These are phyloP conservation scores for Pygmarrhopalites habei DNA, from an alignment of 1,140 invertebrate species.

Conservation along the genomic window DNA sequence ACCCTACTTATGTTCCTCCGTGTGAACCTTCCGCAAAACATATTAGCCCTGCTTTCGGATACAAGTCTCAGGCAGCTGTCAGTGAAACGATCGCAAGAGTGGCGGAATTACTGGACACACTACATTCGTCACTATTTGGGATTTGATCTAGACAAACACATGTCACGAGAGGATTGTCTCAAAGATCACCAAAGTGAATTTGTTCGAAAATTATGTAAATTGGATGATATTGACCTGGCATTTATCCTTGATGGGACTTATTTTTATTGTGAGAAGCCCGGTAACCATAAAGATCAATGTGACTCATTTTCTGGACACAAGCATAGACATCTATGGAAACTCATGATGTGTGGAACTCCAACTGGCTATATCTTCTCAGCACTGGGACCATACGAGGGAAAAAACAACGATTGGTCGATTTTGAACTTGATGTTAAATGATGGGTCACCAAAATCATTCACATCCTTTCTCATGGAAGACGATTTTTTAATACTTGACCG, in stretches of 20 bases:
- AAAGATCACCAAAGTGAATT: too few relatives aligned
- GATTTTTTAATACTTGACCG: slow-evolving; percentile 11
- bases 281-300: neutral
- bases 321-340: slow-evolving; percentile 13
- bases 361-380: slow-evolving; percentile 17
- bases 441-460: neutral
- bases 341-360: slow-evolving; percentile 19
- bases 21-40: slow-evolving; percentile 17
- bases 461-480: neutral
- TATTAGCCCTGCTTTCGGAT: slow-evolving; percentile 5
- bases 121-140: too few relatives aligned
- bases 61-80: neutral
- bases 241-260: too few relatives aligned
- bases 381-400: slow-evolving; percentile 1
- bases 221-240: too few relatives aligned
- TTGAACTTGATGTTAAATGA: slow-evolving; percentile 7
- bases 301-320: slow-evolving; percentile 19
- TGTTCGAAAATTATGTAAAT: too few relatives aligned
- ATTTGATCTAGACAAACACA: too few relatives aligned
- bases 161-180: too few relatives aligned
- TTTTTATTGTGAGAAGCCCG: too few relatives aligned
- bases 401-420: too few relatives aligned
- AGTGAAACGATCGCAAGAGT: too few relatives aligned
- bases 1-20: slow-evolving; percentile 24
- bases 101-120: too few relatives aligned